Evolutionary conservation across 2,113 vertebrate species (phyloP).

Genomic region (Thamnophis sirtalis): DNA sequence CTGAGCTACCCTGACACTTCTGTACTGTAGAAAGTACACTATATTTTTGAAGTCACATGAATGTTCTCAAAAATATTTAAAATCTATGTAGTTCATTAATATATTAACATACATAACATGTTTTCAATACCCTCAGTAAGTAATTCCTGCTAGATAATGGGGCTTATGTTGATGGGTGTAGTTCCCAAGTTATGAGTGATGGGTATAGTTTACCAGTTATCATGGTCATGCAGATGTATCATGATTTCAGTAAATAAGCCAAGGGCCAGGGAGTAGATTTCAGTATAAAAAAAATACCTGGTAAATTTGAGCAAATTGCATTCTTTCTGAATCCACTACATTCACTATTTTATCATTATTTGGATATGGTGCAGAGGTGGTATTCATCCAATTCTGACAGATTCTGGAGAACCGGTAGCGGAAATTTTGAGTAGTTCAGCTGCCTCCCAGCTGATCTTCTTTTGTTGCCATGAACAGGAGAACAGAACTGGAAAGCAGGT

Average conservation of each 20-base stretch:
- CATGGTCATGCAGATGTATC: too few species aligned
- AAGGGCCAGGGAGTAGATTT: accelerated
- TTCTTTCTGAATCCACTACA: neutral
- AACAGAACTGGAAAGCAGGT: too few species aligned
- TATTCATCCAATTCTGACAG: too few species aligned
- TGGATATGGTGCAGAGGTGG: neutral
- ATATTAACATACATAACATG: neutral
- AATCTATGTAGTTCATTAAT: neutral
- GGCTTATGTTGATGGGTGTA: neutral
- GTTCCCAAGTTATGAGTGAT: neutral
- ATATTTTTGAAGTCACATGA: neutral
- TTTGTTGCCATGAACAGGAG: too few species aligned
- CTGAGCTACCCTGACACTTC: neutral
- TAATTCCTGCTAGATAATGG: neutral
- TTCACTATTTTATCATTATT: neutral
- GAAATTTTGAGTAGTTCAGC: too few species aligned
- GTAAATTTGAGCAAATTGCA: neutral
- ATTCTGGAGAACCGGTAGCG: too few species aligned
- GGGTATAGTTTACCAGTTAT: neutral
- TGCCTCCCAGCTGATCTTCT: too few species aligned
- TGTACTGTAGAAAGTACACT: neutral
- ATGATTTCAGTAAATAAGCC: neutral
- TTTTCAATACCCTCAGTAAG: neutral
- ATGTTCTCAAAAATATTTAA: neutral
- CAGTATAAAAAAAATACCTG: neutral